Evolutionary conservation across 2,797 vertebrate genomes (phyloP).

Genomic region (Peromyscus nudipes): DNA sequence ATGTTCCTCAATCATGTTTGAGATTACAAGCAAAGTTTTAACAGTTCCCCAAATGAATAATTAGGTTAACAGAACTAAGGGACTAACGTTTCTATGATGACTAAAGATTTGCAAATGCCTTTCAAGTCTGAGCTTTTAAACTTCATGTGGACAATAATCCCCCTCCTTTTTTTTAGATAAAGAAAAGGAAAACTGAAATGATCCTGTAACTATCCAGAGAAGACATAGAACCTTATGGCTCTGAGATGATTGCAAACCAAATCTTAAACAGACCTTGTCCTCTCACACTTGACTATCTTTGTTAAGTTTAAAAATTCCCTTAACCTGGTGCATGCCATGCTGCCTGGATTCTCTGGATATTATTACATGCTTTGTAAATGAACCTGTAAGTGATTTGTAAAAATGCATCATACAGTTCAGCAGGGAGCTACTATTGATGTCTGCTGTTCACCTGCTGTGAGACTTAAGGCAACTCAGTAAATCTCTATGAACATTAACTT

Average conservation of each 20-base stretch:
- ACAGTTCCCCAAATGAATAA: neutral
- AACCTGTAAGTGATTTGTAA: conserved; percentile 66
- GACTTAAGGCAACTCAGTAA: conserved; percentile 73
- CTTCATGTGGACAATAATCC: conserved; percentile 8
- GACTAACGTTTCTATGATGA: conserved; percentile 9
- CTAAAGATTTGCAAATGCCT: neutral
- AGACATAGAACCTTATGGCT: neutral
- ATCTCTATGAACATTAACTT: conserved; percentile 78
- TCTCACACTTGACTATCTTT: neutral
- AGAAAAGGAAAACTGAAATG: neutral
- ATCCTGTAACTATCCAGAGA: neutral
- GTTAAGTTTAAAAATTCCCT: neutral
- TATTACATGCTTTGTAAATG: conserved; percentile 70
- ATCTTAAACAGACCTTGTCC: neutral
- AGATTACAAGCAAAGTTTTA: neutral
- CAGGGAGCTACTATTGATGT: conserved; percentile 58
- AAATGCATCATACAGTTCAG: conserved; percentile 44
- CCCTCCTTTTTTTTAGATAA: neutral
- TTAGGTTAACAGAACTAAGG: neutral
- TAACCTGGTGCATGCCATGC: neutral
- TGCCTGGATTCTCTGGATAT: conserved; percentile 34
- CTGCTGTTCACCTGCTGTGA: conserved; percentile 73
- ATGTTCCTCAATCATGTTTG: neutral
- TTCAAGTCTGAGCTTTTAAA: neutral
- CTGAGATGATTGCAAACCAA: neutral